Base-by-base conservation (phyloP, 2,888 invertebrate species). In the Heliconius ethilla region DNA sequence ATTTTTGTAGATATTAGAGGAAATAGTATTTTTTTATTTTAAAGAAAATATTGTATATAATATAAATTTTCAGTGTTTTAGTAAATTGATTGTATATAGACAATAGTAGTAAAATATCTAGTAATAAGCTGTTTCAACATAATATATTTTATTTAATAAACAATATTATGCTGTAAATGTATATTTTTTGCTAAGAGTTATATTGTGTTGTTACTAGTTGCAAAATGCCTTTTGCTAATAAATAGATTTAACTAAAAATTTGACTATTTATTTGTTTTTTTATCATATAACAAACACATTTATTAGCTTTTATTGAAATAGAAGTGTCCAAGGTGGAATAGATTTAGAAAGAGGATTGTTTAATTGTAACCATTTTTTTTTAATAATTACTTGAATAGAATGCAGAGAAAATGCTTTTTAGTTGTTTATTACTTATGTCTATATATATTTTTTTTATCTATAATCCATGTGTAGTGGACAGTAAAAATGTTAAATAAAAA, bases 41-140 rank as follows among this genome's bases (percentile, higher is more conserved):
- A 55, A 72, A 76, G 72, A 45, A 62, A 69, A 76, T 45, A 13
- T 37, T 72, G 65, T 73, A 77, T 37, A 77, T 77, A 72, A 27
- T 72, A 65, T 74, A 51, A 51, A 51, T 51, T 18, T 51, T 67
- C 74, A 37, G 40, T 73, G 63, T 70, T 59, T 37, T 80, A 76
- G 79, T 59, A 75, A 74, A 75, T 78, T 78, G 27, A 70, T 55
- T 81, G 80, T 80, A 80, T 70, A 81, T 67, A 81, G 74, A 55
- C 78, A 77, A 70, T 78, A 73, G 73, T 78, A 73, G 70, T 78
- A 75, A 66, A 76, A 74, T 45, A 70, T 72, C 37, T 69, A 73
- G 85, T 79, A 65, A 66, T 79, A 76, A 75, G 79, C 63, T 55
- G 51, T 75, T 33, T 70, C 66, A 72, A 40, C 40, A 63, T 74